These are phyloP conservation scores for Trichechus manatus DNA, from an alignment of 2,113 vertebrate species.

Conservation along the genomic window DNA sequence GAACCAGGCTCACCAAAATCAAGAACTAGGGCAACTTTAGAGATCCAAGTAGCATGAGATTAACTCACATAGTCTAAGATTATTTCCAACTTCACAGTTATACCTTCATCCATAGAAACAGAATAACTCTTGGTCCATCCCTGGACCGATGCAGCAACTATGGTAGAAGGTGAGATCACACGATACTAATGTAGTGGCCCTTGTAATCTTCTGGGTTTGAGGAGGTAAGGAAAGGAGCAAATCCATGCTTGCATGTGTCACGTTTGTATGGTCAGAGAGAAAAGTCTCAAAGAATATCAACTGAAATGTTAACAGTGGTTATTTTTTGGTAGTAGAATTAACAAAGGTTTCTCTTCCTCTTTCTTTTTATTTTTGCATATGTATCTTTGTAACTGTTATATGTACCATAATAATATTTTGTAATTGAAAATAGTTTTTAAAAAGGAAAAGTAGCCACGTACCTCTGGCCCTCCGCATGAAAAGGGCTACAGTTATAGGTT, in stretches of 20 bases:
- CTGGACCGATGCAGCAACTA: neutral
- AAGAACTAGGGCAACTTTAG: neutral
- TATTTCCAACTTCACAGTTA: slow-evolving; percentile 3
- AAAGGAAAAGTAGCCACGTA: neutral
- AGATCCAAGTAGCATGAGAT: neutral
- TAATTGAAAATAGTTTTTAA: slow-evolving; percentile 18
- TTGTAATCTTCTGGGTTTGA: neutral
- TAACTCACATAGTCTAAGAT: neutral
- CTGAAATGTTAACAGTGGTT: slow-evolving; percentile 18
- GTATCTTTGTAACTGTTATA: slow-evolving; percentile 1
- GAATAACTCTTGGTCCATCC: neutral
- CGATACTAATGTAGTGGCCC: neutral
- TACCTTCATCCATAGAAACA: neutral
- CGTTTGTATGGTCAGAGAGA: neutral
- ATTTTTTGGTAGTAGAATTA: neutral
- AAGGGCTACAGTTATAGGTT: neutral
- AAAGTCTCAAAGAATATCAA: neutral
- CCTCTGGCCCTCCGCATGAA: neutral
- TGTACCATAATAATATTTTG: slow-evolving; percentile 24
- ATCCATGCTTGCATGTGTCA: neutral
- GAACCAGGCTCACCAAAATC: neutral
- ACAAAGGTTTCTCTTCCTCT: neutral
- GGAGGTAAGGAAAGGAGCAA: neutral
- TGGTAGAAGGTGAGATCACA: neutral
- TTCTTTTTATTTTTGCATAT: neutral